Evolutionary conservation across 2,888 invertebrate species (phyloP).

Genomic region (Melipona beecheii): DNA sequence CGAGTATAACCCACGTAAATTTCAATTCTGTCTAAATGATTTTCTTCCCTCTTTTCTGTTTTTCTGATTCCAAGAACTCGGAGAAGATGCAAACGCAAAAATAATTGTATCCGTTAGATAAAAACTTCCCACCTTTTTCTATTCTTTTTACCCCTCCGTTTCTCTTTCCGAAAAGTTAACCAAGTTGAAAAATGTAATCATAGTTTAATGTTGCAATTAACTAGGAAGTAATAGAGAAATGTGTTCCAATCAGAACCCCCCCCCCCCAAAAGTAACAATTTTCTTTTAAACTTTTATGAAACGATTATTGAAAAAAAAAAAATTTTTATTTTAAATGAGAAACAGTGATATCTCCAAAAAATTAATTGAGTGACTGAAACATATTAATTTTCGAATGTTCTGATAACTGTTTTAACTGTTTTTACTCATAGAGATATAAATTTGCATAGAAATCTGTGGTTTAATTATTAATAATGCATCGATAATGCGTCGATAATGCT

Average conservation of each 20-base stretch:
- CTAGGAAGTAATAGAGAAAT: background rate
- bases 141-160: background rate
- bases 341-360: background rate
- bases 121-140: background rate
- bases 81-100: background rate
- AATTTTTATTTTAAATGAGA: background rate
- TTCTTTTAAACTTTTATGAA: no score
- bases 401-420: no score
- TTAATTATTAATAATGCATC: no score
- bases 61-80: background rate
- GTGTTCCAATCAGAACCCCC: background rate
- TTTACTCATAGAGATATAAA: no score
- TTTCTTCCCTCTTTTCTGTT: background rate
- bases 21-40: background rate
- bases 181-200: background rate
- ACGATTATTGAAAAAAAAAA: background rate
- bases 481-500: no score
- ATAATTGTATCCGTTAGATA: slow-evolving; percentile 1
- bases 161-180: background rate
- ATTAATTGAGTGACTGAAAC: background rate
- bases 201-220: slow-evolving; percentile 28
- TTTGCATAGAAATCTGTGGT: no score
- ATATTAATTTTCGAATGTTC: background rate
- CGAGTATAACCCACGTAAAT: background rate
- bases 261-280: background rate